A percentile compares a stretch with the other conserved stretches of the same genome.
Conservation (phyloP, 2,113 vertebrate species). For the Recurvirostra avosetta region DNA sequence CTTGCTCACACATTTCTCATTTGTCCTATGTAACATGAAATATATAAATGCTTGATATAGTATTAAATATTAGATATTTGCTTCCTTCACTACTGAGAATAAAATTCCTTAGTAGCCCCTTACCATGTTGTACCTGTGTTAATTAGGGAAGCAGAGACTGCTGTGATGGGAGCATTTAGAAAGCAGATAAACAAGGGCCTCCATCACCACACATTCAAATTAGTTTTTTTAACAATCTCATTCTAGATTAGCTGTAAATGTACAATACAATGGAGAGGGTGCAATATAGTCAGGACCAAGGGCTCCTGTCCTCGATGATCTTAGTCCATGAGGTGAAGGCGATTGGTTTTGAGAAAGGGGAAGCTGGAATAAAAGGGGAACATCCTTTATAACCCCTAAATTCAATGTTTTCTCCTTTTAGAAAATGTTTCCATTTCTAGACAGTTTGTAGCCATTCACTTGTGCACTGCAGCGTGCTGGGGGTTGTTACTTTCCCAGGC, state of each 20-base stretch:
- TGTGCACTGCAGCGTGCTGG: accelerated
- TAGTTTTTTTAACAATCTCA: background rate
- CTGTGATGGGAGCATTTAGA: background rate
- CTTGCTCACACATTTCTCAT: background rate
- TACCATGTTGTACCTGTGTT: background rate
- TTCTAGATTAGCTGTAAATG: background rate
- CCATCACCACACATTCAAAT: background rate
- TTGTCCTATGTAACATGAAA: background rate
- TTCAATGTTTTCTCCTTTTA: background rate
- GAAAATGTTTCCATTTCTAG: background rate
- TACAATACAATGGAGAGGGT: background rate
- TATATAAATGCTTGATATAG: accelerated
- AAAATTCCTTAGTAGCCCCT: background rate
- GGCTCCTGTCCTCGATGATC: background rate
- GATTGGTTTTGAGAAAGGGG: background rate
- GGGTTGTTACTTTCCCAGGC: background rate
- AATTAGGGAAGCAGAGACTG: background rate
- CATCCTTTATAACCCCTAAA: background rate
- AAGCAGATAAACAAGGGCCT: background rate
- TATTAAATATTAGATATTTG: background rate
- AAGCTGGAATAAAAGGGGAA: background rate
- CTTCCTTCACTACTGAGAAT: background rate
- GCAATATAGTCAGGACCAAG: background rate
- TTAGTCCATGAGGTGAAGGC: background rate
- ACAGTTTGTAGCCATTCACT: background rate